Percentiles rank a stretch among this genome's conserved stretches.
phyloP scores from a whole-genome alignment of 2,797 vertebrate genomes.

The Mareca penelope region DNA sequence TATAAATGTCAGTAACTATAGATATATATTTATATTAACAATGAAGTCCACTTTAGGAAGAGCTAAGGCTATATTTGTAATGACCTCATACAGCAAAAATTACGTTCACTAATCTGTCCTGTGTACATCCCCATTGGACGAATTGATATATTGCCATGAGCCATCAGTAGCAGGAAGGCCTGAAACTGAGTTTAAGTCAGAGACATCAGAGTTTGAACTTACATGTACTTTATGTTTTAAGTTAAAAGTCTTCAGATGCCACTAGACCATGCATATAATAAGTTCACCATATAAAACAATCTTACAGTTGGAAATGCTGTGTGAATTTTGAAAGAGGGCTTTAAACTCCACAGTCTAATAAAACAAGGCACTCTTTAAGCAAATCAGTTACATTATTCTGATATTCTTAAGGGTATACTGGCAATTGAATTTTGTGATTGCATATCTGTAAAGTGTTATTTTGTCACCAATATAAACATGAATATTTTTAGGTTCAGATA shows the following conservation, averaged over 20 bases:
- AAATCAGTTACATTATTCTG: background rate
- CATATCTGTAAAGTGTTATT: background rate
- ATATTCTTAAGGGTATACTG: background rate
- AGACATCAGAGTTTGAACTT: background rate
- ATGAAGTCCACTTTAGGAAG: slow-evolving; percentile 43
- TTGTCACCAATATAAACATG: slow-evolving; percentile 6
- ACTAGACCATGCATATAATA: slow-evolving; percentile 4
- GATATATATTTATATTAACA: slow-evolving; percentile 47
- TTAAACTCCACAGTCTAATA: background rate
- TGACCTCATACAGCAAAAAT: slow-evolving; percentile 48
- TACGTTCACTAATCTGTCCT: background rate
- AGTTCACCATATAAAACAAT: background rate
- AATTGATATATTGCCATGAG: background rate
- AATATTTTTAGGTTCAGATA: background rate
- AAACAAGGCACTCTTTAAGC: background rate
- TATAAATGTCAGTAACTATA: slow-evolving; percentile 50
- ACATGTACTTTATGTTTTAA: slow-evolving; percentile 18
- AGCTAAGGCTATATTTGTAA: slow-evolving; percentile 12
- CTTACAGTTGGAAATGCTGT: background rate
- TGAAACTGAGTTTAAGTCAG: slow-evolving; percentile 7
- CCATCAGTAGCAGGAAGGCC: background rate
- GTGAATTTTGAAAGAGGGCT: background rate
- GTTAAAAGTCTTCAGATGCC: background rate
- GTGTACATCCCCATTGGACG: background rate
- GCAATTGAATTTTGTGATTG: background rate